Base-by-base conservation (phyloP, 2,888 invertebrate species). In the Chironomus riparius region DNA sequence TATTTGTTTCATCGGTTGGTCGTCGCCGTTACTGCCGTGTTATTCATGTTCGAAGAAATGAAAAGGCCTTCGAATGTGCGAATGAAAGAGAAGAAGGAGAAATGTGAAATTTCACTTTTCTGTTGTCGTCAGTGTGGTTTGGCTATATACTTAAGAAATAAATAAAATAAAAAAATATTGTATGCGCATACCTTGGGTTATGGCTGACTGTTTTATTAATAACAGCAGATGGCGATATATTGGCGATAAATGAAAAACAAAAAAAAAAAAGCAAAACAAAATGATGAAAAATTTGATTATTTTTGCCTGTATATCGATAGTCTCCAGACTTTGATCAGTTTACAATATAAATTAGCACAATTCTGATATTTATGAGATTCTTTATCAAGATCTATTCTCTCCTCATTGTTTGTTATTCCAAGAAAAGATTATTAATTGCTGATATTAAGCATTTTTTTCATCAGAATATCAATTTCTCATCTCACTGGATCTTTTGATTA, bases 101-200 rank as follows among this genome's bases (percentile, higher is more conserved):
- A 69, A 70, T 70, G 70, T 76, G 68, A 76, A 75, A 48, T 76
- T 76, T 76, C 76, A 76, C 76, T 76, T 76, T 76, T 76, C 13
- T 69, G 76, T 28, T 69, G 76, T 76, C 69, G 68, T 68, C 76
- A 71, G 61, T 47, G 15, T 65, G 56, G 56, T 21, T 50, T 12
- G 24, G 22, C 48, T 48, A n/a, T 50, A 48, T 70, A 48, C 21
- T 38, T 38, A 38, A 38, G 7, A 38, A 10, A 28, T 28, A 28
- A 38, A 38, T 38, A 38, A 38, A 38, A 38, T 38, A 38, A 38
- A 38, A 38, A 47, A 7, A 12, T 71, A 71, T 71, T 10, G 13
- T 65, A 22, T 22, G 71, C 71, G 47, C 61, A 61, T n/a, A 50
- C 56, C 47, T 28, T 50, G 48, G 38, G 68, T 38, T 38, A 68